Conservation (phyloP, 2,113 vertebrate species). For the Engystomops pustulosus region DNA sequence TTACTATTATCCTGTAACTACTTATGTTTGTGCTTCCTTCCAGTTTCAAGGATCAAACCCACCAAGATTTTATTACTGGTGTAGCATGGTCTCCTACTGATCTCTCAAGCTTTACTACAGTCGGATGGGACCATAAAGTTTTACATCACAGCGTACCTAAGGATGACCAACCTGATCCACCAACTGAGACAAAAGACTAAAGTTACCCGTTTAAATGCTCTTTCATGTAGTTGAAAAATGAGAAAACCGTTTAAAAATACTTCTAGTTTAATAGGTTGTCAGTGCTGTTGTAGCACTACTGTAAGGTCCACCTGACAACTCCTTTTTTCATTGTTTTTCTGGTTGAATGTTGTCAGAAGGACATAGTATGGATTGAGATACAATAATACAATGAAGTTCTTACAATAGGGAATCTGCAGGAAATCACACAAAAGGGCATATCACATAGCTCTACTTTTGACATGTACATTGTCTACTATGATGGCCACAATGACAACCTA, state of each 20-base stretch:
- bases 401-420: not conserved
- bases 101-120: conserved; percentile 84
- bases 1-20: too few relatives aligned
- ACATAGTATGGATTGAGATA: not conserved
- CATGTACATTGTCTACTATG: not conserved
- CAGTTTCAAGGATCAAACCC: conserved; percentile 83
- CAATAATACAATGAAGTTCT: not conserved
- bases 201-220: not conserved
- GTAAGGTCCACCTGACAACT: not conserved
- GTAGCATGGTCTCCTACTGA: conserved; percentile 86
- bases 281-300: not conserved
- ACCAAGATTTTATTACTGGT: conserved; percentile 89
- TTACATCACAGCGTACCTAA: conserved; percentile 82
- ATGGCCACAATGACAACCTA: not conserved
- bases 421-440: not conserved
- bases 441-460: not conserved
- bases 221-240: not conserved
- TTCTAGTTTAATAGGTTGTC: not conserved
- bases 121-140: conserved; percentile 96
- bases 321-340: not conserved
- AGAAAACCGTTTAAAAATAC: not conserved
- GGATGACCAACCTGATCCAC: conserved; percentile 63
- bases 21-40: not conserved
- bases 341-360: not conserved
- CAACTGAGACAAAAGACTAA: conserved; percentile 65